Conservation (phyloP, 2,113 vertebrate genomes). For the Phylloscopus trochiloides region DNA sequence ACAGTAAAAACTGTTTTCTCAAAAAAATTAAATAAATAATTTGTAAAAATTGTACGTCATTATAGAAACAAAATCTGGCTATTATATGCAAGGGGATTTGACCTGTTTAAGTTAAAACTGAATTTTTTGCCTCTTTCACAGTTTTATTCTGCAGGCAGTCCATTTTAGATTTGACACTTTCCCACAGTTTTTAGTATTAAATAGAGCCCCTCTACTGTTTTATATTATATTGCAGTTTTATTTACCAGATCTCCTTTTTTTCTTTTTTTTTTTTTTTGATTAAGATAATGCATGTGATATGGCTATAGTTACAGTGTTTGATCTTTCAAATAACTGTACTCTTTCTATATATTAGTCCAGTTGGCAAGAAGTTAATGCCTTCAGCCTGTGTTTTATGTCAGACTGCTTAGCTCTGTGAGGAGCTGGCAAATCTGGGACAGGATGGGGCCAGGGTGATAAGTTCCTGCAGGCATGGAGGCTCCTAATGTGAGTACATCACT, state of each 20-base stretch:
- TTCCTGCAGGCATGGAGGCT: background rate
- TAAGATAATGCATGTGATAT: background rate
- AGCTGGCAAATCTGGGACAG: background rate
- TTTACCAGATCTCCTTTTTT: background rate
- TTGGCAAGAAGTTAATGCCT: background rate
- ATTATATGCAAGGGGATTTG: background rate
- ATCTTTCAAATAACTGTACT: background rate
- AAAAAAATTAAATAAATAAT: background rate
- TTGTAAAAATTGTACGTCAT: background rate
- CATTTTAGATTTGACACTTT: background rate
- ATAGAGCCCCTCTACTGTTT: background rate
- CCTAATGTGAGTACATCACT: background rate
- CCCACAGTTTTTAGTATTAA: background rate
- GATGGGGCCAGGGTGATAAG: background rate
- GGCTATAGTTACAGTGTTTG: background rate
- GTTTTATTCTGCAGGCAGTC: background rate
- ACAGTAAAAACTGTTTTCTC: background rate
- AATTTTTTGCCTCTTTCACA: background rate
- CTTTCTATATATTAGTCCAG: background rate
- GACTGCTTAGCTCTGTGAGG: background rate
- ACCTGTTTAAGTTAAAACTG: background rate
- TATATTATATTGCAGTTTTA: background rate
- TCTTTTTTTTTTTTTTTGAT: background rate
- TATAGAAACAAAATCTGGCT: background rate
- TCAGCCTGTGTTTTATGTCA: background rate